phyloP scores from a whole-genome alignment of 1,140 invertebrate species.

The Trichonephila clavata region DNA sequence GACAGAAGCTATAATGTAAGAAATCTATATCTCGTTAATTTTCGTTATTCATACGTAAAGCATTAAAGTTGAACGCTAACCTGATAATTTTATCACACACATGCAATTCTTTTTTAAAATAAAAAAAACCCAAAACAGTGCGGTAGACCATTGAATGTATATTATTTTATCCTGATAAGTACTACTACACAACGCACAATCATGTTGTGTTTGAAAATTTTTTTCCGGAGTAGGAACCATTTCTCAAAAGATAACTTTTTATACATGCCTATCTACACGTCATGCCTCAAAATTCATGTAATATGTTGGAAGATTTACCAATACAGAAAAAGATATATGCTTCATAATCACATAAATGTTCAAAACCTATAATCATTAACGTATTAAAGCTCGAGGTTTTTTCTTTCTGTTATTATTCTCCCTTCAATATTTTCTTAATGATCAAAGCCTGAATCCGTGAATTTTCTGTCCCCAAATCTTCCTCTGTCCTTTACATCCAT shows the following conservation, averaged over 20 bases:
- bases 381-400: constrained; percentile 63
- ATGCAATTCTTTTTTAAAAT: background rate
- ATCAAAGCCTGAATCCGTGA: constrained; percentile 46
- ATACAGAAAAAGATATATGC: constrained; percentile 37
- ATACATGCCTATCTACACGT: background rate
- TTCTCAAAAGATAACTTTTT: background rate
- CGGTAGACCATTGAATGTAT: constrained; percentile 4
- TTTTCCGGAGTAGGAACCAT: background rate
- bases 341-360: constrained; percentile 47
- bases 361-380: constrained; percentile 67
- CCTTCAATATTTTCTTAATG: constrained; percentile 73
- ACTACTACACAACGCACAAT: background rate
- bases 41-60: background rate
- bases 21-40: background rate
- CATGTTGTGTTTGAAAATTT: background rate
- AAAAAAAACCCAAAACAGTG: background rate
- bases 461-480: constrained; percentile 40
- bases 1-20: too few relatives aligned
- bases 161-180: background rate
- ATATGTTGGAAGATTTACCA: background rate
- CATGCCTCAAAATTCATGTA: background rate
- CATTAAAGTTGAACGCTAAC: background rate
- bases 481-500: constrained; percentile 41
- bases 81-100: constrained; percentile 7
- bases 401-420: constrained; percentile 26